phyloP scores from a whole-genome alignment of 2,797 vertebrate species.

The Calcarius lapponicus region DNA sequence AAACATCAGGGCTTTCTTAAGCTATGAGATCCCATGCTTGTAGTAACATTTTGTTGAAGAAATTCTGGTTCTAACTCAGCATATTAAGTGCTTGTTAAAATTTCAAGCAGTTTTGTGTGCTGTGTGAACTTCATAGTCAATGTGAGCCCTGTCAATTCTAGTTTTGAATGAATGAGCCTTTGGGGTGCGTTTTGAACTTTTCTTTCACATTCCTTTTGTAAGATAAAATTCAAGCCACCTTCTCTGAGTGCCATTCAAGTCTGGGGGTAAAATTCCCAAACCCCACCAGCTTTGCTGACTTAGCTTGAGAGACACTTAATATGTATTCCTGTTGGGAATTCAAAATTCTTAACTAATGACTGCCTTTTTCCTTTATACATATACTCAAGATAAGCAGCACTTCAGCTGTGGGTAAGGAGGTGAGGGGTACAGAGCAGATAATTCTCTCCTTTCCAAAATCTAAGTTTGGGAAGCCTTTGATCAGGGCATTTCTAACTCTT shows the following conservation, averaged over 20 bases:
- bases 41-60: slow-evolving; percentile 1
- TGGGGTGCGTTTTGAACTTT: neutral
- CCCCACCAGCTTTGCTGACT: neutral
- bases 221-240: neutral
- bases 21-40: neutral
- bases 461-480: neutral
- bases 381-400: neutral
- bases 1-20: neutral
- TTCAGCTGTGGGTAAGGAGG: neutral
- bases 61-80: neutral
- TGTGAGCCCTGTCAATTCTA: neutral
- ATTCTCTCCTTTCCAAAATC: neutral
- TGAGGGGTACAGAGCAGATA: neutral
- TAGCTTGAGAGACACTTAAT: neutral
- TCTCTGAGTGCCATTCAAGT: neutral
- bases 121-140: neutral
- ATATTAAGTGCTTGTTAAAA: neutral
- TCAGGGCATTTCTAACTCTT: neutral
- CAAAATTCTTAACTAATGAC: neutral
- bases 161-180: neutral
- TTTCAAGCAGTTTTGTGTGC: neutral
- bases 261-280: neutral
- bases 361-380: neutral
- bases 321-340: neutral
- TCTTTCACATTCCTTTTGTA: neutral